Percentiles rank a stretch among this genome's conserved stretches.
Conservation (phyloP, 1,140 invertebrate species). For the Planococcus citri region DNA sequence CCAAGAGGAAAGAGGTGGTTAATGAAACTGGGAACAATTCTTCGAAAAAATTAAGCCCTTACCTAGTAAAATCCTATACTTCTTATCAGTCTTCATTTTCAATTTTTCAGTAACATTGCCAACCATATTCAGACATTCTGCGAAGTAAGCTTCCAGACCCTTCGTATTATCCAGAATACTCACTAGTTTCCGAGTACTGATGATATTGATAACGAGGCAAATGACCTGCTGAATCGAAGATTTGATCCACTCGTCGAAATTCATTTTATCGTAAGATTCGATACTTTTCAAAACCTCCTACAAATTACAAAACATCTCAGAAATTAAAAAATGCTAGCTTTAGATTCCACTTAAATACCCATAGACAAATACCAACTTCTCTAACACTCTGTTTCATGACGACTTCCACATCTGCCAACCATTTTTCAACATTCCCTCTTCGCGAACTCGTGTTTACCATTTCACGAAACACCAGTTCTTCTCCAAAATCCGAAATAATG, state of each 20-base stretch:
- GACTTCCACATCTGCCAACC: slow-evolving; percentile 81
- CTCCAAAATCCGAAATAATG: slow-evolving; percentile 81
- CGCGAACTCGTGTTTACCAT: slow-evolving; percentile 75
- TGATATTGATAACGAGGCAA: not conserved
- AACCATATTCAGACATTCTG: not conserved
- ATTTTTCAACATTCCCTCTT: slow-evolving; percentile 93
- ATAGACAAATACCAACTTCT: slow-evolving; percentile 26
- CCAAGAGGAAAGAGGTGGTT: not conserved
- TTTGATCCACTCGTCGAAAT: not conserved
- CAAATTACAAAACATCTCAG: too few relatives aligned
- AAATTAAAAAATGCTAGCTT: too few relatives aligned
- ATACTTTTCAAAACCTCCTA: not conserved
- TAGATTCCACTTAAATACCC: too few relatives aligned
- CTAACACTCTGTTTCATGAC: slow-evolving; percentile 82
- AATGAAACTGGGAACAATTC: not conserved
- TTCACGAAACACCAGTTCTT: slow-evolving; percentile 62
- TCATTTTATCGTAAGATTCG: not conserved
- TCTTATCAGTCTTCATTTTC: not conserved
- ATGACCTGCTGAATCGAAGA: not conserved
- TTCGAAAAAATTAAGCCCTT: not conserved
- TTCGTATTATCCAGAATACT: not conserved
- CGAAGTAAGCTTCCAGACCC: not conserved
- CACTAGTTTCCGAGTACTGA: not conserved
- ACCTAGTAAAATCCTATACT: not conserved
- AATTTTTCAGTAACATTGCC: not conserved